Base-by-base conservation (phyloP, 37 sponge, comb jelly and placozoan species). In the Cladorhizidae sp. region DNA sequence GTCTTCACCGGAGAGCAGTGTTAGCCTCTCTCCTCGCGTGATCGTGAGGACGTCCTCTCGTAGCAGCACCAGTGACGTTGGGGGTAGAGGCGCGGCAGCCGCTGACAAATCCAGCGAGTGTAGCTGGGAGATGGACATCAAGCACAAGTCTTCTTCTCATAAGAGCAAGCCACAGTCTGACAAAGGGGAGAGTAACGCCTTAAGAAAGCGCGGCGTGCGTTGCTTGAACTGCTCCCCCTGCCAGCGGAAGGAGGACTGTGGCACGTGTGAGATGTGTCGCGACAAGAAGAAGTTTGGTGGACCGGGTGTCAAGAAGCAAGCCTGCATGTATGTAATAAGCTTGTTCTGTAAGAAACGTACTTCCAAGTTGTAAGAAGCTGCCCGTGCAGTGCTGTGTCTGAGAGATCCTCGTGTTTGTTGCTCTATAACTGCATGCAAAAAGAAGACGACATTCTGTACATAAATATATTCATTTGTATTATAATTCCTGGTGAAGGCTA, bases 261-360 rank as follows among this genome's bases (percentile, higher is more conserved):
- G 87, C 0, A 50, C 50, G 39, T 93, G 93, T 64, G 39, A 67
- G 12, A 38, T 67, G 43, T 64, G 50, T 68, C 80, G 77, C 14
- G 89, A 89, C 31, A 89, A 89, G 70, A 72, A 72, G 38, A 89
- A 89, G 75, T 89, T 89, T 80, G 85, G 85, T 36, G 89, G 89
- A 25, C 89, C 85, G 37, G 80, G 80, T 18, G 68, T 76, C 18
- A 76, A 83, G 69, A 89, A 89, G 38, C 89, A 89, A 61, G 89
- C 88, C 57, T 88, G 88, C 78, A 82, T 88, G 88, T 88, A 57
- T 82, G 88, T 76, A 18, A n/a, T n/a, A 3, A 76, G 5, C 37
- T n/a, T n/a, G n/a, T n/a, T n/a, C n/a, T n/a, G n/a, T n/a, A n/a
- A n/a, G n/a, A n/a, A n/a, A n/a, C n/a, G n/a, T n/a, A n/a, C n/a